Evolutionary conservation across 2,797 vertebrate genomes (phyloP).

Genomic region (Pterois miles): DNA sequence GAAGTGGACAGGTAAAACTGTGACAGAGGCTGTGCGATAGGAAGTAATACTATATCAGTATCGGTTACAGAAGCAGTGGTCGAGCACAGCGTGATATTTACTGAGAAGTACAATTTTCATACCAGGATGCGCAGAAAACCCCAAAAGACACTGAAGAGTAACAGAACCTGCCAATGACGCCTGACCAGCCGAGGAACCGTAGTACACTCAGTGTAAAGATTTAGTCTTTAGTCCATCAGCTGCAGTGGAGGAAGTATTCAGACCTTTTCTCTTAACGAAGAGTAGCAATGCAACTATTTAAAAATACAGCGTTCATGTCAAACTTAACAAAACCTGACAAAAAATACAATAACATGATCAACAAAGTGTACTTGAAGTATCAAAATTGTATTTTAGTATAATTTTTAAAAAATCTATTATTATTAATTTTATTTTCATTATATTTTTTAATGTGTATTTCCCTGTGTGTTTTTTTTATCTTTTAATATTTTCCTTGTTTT

Average conservation of each 20-base stretch:
- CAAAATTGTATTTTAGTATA: background rate
- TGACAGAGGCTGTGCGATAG: background rate
- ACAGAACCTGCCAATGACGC: background rate
- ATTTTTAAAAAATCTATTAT: no score
- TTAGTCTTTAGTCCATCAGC: background rate
- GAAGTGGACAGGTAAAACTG: background rate
- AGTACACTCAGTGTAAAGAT: background rate
- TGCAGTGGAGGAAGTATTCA: background rate
- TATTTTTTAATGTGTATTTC: no score
- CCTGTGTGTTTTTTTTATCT: no score
- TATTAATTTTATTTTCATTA: no score
- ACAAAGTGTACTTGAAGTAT: background rate
- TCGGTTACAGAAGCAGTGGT: background rate
- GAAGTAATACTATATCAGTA: slow-evolving; percentile 6
- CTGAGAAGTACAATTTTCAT: slow-evolving; percentile 27
- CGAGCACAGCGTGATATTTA: slow-evolving; percentile 36
- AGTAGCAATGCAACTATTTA: background rate
- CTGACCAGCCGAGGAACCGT: background rate
- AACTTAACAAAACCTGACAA: no score
- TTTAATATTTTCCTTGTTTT: no score
- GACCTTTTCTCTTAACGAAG: background rate
- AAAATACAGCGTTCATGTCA: background rate
- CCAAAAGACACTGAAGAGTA: background rate
- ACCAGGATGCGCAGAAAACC: slow-evolving; percentile 4
- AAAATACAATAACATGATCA: background rate